Evolutionary conservation across 2,888 invertebrate species (phyloP).

Genomic region (Epistrophe eligans): DNA sequence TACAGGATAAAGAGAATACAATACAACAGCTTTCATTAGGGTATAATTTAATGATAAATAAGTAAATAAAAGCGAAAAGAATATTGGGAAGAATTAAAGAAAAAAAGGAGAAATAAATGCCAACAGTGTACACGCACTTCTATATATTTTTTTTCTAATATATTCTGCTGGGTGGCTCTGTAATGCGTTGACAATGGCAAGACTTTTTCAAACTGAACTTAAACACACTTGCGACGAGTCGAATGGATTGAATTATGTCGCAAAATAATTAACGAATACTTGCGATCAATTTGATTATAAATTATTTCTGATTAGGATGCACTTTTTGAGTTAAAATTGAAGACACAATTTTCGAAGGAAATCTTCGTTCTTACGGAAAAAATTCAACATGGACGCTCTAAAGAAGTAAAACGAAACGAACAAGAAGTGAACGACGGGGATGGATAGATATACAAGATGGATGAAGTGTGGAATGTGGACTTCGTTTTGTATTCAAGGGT

Average conservation of each 20-base stretch:
- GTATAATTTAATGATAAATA: constrained; percentile 55
- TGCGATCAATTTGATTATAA: constrained; percentile 26
- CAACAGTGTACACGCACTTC: constrained; percentile 74
- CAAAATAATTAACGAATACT: constrained; percentile 58
- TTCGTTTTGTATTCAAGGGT: background rate
- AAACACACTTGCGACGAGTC: constrained; percentile 56
- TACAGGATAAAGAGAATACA: constrained; percentile 72
- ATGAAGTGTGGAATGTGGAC: background rate
- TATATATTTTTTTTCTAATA: constrained; percentile 48
- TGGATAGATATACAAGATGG: constrained; percentile 3
- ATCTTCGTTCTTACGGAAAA: constrained; percentile 53
- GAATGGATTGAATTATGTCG: constrained; percentile 36
- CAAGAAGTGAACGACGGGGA: constrained; percentile 22
- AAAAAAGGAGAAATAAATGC: constrained; percentile 65
- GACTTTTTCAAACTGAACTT: constrained; percentile 47
- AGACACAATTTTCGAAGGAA: constrained; percentile 28
- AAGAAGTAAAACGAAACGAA: constrained; percentile 8
- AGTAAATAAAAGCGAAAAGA: constrained; percentile 67
- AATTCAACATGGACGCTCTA: constrained; percentile 72
- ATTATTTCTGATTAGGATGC: constrained; percentile 40
- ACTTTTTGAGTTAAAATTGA: constrained; percentile 49
- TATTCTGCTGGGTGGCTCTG: constrained; percentile 59
- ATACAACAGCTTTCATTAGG: constrained; percentile 70
- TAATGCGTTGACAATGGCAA: constrained; percentile 62
- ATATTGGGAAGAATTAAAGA: constrained; percentile 57